Base-by-base conservation (phyloP, 2,113 vertebrate genomes). In the Paralichthys olivaceus region DNA sequence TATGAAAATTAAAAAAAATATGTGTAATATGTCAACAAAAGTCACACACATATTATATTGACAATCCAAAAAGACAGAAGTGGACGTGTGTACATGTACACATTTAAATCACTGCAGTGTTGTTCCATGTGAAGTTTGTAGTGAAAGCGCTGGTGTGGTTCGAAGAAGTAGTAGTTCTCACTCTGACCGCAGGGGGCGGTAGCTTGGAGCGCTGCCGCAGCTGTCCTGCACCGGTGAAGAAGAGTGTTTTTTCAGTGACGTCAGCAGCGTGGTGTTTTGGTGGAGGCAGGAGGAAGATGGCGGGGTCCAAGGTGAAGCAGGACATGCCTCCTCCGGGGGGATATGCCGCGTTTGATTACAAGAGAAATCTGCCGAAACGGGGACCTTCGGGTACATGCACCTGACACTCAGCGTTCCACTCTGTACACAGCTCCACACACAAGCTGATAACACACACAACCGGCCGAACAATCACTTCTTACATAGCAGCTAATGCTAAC, bases 281-380 rank as follows among this genome's bases (percentile, higher is more conserved):
- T 7, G 62, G 29, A 49, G 32, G 70, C 71, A 0, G 29, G 66
- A 63, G 80, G 11, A 95, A 92, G 32, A 98, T 98, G 97, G 95
- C 96, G 91, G 91, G 93, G 26, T 91, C 93, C 90, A 98, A 98
- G 97, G 97, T 99, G 97, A 98, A 96, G 94, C 97, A 99, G 97
- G 97, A 99, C 96, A 97, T 97, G 96, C 91, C 97, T 74, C 97
- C 97, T 8, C 77, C 85, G 19, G 97, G 97, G 82, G 97, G 97
- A 9, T 98, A 98, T 72, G 94, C 94, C 2, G 80, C 96, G 2
- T 89, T 98, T 70, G 97, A 97, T 76, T 98, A 97, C 85, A 96
- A 96, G 22, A 93, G 97, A 92, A 97, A 97, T 87, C 90, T 98
- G 1, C 97, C 97, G 4, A 95, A 94, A 69, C 93, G 97, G 55